Base-by-base conservation (phyloP, 2,113 vertebrate species). In the Eretmochelys imbricata region DNA sequence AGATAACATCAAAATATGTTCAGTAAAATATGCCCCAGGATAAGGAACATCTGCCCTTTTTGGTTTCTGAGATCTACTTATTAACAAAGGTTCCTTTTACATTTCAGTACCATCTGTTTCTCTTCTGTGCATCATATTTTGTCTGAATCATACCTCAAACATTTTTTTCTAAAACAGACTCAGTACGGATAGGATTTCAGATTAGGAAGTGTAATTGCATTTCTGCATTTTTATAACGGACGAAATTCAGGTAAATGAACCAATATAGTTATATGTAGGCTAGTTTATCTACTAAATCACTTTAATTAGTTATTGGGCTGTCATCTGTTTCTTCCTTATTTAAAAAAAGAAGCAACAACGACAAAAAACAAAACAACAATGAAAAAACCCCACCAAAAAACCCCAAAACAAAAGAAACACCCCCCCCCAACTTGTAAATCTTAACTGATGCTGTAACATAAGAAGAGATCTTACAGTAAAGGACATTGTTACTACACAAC, bases 191-290 rank as follows among this genome's bases (percentile, higher is more conserved):
- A 85, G 72, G 76, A 91, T 89, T 95, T 95, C 54, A 90, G 13
- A 94, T 5, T 87, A 51, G 79, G 90, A 95, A 95, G 85, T 89
- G n/a, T 87, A 95, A 94, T 94, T 96, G 82, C 42, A 93, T 96
- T 94, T 95, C 82, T 93, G 78, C 5, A 80, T 49, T 95, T 96
- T 95, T 91, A 93, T 62, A 94, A 27, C 48, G 29, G 50, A 85
- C 92, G 76, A 95, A 95, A 27, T 93, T 50, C 53, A 94, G 54
- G 89, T 92, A 96, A 94, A 94, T 87, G 84, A 92, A 94, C 75
- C 93, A 91, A 88, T 72, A 69, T 25, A 89, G 22, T 42, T 53
- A 48, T 53, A 22, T 93, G 91, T 93, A 95, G 95, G 94, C 57
- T 92, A 89, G 89, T 91, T 90, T 93, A 87, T 72, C 69, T 90